Conservation (phyloP, 2,888 invertebrate species). For the Eupithecia exiguata region DNA sequence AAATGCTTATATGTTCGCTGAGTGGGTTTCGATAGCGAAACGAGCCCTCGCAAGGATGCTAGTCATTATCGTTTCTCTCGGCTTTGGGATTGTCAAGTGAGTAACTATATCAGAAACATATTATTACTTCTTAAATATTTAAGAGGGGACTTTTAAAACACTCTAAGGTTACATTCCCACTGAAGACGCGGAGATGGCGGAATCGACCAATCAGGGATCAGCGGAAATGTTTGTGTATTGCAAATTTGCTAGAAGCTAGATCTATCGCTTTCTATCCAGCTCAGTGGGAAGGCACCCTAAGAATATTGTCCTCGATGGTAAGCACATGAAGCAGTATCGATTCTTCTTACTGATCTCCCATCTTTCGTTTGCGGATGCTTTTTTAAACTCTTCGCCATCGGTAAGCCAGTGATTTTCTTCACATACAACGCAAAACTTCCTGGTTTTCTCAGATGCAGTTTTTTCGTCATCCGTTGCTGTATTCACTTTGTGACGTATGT, state of each 20-base stretch:
- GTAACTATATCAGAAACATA: slow-evolving; percentile 47
- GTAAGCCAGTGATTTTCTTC: too few species aligned
- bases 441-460: too few species aligned
- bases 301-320: not conserved
- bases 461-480: too few species aligned
- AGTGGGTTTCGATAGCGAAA: slow-evolving; percentile 96
- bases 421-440: too few species aligned
- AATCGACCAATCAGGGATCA: not conserved
- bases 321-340: too few species aligned
- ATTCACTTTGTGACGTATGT: too few species aligned
- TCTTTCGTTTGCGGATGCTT: too few species aligned
- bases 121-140: not conserved
- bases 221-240: not conserved
- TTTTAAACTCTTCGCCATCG: too few species aligned
- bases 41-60: slow-evolving; percentile 95
- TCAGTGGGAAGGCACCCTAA: not conserved
- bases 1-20: slow-evolving; percentile 91
- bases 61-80: slow-evolving; percentile 96
- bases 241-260: not conserved
- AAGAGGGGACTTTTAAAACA: not conserved
- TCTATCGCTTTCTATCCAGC: not conserved
- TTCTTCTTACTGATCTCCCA: too few species aligned
- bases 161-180: not conserved
- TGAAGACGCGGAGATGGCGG: not conserved
- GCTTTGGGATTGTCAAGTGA: slow-evolving; percentile 97